These are phyloP conservation scores for Pseudomugil gertrudae DNA, from an alignment of 2,797 vertebrate genomes.

Conservation along the genomic window DNA sequence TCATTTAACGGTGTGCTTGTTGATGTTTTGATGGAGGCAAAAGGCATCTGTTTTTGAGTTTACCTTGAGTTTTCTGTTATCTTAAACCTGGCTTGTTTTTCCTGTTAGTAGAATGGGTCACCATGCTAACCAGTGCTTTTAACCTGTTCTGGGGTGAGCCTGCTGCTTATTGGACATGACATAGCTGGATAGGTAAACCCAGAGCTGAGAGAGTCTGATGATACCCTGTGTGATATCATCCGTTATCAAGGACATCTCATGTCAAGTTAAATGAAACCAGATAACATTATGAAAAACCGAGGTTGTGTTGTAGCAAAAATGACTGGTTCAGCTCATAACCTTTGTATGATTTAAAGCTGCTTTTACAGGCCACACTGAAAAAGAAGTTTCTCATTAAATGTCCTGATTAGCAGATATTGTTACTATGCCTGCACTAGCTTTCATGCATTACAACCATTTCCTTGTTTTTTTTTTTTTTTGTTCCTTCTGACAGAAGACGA, in stretches of 20 bases:
- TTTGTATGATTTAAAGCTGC: conserved; percentile 2
- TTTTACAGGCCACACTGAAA: background rate
- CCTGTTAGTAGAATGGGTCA: background rate
- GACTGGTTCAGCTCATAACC: background rate
- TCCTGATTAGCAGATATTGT: conserved; percentile 4
- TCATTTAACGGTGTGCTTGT: conserved; percentile 2
- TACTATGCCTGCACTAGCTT: background rate
- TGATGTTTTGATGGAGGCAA: no score
- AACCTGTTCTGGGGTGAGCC: background rate
- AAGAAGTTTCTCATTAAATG: background rate
- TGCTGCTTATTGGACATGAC: background rate
- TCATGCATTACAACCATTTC: background rate
- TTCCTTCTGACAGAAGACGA: background rate
- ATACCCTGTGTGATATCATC: background rate
- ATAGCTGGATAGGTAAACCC: background rate
- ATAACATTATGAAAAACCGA: background rate
- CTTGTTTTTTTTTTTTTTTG: background rate
- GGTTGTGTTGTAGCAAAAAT: background rate
- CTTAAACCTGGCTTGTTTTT: background rate
- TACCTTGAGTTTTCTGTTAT: background rate
- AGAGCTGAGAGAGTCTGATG: background rate
- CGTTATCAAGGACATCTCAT: conserved; percentile 4
- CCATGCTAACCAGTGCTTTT: background rate
- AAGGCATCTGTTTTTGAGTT: no score
- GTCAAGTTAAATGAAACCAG: background rate